A percentile compares a stretch with the other conserved stretches of the same genome.
These are phyloP conservation scores for Loxodonta africana DNA, from an alignment of 2,113 vertebrate species.

Conservation along the genomic window DNA sequence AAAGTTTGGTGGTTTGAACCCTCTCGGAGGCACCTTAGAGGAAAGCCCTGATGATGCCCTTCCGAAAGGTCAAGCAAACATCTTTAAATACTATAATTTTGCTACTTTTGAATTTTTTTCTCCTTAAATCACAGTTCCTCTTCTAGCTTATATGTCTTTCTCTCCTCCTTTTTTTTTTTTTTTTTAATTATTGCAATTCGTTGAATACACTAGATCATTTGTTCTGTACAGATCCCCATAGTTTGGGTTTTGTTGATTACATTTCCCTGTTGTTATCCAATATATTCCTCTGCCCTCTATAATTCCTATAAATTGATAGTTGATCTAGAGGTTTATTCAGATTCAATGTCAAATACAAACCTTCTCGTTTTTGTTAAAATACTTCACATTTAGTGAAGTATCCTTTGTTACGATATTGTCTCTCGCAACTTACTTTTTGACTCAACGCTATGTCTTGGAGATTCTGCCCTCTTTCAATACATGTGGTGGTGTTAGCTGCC, in stretches of 20 bases:
- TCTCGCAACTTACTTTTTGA: neutral
- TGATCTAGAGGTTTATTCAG: neutral
- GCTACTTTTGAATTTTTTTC: neutral
- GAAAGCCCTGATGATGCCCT: neutral
- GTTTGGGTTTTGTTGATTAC: neutral
- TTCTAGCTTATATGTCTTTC: neutral
- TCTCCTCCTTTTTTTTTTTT: neutral
- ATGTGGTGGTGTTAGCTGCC: no score
- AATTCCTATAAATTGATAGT: constrained; percentile 13
- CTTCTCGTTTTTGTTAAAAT: neutral
- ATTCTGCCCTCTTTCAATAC: neutral
- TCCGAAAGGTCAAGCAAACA: neutral
- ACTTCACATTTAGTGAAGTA: neutral
- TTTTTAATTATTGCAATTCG: constrained; percentile 25
- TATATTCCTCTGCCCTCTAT: neutral
- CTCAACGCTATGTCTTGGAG: neutral
- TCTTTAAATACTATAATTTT: neutral
- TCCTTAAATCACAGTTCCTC: constrained; percentile 5
- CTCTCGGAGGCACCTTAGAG: neutral
- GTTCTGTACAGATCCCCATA: neutral
- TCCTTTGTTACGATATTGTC: neutral
- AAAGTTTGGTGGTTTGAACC: neutral
- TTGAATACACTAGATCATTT: constrained; percentile 29
- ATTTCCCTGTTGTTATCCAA: neutral
- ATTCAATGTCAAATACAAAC: neutral